phyloP scores from a whole-genome alignment of 2,113 vertebrate genomes.

The Sphyrna mokarran region DNA sequence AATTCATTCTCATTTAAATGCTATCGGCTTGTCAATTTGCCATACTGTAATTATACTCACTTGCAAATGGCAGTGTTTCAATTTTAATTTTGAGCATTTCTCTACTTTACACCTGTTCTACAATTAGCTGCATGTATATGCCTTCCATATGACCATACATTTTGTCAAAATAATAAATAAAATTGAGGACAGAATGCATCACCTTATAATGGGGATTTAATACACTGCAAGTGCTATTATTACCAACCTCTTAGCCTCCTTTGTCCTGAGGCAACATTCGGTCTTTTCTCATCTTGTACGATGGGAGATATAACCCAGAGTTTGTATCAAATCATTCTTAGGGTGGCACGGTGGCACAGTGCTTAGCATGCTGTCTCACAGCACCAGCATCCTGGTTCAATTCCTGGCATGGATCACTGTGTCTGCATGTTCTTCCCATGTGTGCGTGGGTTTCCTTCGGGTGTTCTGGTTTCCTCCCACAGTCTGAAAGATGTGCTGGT shows the following conservation, averaged over 20 bases:
- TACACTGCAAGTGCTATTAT: not conserved
- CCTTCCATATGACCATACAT: not conserved
- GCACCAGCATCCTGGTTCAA: no score
- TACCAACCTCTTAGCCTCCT: not conserved
- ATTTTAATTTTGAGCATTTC: not conserved
- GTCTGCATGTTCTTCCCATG: no score
- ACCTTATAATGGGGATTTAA: not conserved
- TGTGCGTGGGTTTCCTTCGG: no score
- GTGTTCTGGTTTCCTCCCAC: no score
- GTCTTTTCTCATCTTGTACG: not conserved
- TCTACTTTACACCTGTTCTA: not conserved
- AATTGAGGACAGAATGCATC: not conserved
- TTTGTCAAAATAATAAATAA: not conserved
- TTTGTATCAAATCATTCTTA: not conserved
- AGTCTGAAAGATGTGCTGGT: no score
- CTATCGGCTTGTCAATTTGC: not conserved
- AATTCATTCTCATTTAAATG: not conserved
- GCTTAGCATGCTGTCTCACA: no score
- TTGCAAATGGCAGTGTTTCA: not conserved
- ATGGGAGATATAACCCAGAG: not conserved
- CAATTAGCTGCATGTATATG: not conserved
- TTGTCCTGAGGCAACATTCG: not conserved
- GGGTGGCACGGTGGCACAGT: no score
- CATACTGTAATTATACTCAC: not conserved
- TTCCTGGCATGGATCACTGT: no score